Evolutionary conservation across 2,888 invertebrate genomes (phyloP).

Genomic region (Rhagium mordax): DNA sequence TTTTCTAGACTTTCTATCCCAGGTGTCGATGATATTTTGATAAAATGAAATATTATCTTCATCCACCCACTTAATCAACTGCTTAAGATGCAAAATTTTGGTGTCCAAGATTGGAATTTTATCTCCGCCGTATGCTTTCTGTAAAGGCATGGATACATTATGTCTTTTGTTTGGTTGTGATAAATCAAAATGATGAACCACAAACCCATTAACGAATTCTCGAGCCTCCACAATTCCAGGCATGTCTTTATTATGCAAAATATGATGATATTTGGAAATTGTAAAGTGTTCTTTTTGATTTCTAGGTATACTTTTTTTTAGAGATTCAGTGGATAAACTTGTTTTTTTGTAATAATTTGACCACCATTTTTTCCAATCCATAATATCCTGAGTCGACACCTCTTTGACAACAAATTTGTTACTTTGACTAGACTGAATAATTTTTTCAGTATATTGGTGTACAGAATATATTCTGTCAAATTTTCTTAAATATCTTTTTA

Average conservation of each 20-base stretch:
- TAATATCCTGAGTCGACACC: not conserved
- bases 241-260: slow-evolving; percentile 4
- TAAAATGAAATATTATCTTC: too few relatives aligned
- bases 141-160: slow-evolving; percentile 27
- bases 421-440: not conserved
- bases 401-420: not conserved
- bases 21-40: too few relatives aligned
- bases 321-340: not conserved
- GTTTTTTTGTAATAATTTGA: not conserved
- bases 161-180: slow-evolving; percentile 20
- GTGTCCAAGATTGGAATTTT: too few relatives aligned
- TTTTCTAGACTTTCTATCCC: too few relatives aligned
- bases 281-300: not conserved
- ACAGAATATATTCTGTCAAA: too few relatives aligned
- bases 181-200: not conserved
- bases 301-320: not conserved
- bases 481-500: not conserved
- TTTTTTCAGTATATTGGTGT: too few relatives aligned
- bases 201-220: not conserved
- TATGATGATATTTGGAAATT: not conserved
- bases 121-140: not conserved
- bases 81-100: too few relatives aligned
- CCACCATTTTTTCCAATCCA: not conserved
- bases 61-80: too few relatives aligned
- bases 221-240: not conserved